Evolutionary conservation across 2,888 invertebrate species (phyloP), one percentile per base, ranked within the genome.

Genomic region (Chaetoderma sp.): DNA sequence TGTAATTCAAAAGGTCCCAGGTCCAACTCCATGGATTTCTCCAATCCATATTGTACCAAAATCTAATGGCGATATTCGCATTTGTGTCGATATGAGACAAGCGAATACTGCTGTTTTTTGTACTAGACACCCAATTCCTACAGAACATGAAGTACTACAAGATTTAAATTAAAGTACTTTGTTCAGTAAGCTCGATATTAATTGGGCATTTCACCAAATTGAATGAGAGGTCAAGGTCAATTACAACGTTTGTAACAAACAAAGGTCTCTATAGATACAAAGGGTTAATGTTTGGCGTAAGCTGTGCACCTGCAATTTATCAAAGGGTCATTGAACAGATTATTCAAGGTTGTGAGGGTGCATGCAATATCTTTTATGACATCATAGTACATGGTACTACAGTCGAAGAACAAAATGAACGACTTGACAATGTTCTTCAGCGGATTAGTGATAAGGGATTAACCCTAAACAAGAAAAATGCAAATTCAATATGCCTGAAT

Each of bases 171-270:
- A 63, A 21, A 58, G 66, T 44, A 44, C 18, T 23, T 57, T 71
- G 2, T 74, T 70, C 45, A 60, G 60, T 16, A 72, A 71, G 36
- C 23, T 74, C n/a, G 71, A 75, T 58, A n/a, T 73, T 4, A 63
- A 56, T 16, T 30, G 47, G 50, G 71, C 60, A 1, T 68, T 49
- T 44, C 58, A 68, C 36, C 67, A 64, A 23, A 18, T 64, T 1
- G 44, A 59, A 42, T 60, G 45, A 47, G 13, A 32, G 39, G 6
- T 65, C 65, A n/a, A 30, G 58, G 32, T 16, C 28, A 27, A 47
- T 65, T n/a, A 57, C 61, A 6, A 61, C 58, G 2, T 65, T 56
- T 30, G 47, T 60, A 16, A 58, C 54, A 30, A 68, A 71, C 28
- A 62, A 47, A 39, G 70, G 68, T 10, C 49, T 68, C 25, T 71